A percentile compares a stretch with the other conserved stretches of the same genome.
Conservation (phyloP, 2,797 vertebrate species). For the Atherinosoma microstoma region DNA sequence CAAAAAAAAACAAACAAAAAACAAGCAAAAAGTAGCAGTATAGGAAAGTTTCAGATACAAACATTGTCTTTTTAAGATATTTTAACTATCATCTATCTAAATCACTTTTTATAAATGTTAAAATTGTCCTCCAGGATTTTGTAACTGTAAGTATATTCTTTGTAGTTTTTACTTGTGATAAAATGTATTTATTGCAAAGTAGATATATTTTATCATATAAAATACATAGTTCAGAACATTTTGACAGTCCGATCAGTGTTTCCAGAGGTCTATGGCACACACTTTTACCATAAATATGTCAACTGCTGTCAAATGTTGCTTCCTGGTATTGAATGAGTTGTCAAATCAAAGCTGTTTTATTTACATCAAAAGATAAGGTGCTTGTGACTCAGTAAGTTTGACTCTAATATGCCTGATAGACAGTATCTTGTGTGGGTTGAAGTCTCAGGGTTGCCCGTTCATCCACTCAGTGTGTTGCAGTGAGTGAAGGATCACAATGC, state of each 20-base stretch:
- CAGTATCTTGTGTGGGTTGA: slow-evolving; percentile 16
- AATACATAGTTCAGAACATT: not conserved
- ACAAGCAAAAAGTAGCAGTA: not conserved
- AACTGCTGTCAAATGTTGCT: slow-evolving; percentile 15
- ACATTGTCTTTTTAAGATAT: slow-evolving; percentile 21
- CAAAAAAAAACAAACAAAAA: slow-evolving; percentile 24
- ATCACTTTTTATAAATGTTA: not conserved
- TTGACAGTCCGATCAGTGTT: slow-evolving; percentile 2
- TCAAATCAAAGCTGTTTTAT: slow-evolving; percentile 15
- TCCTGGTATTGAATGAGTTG: slow-evolving; percentile 1
- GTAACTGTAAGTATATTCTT: not conserved
- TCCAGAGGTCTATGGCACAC: slow-evolving; percentile 9
- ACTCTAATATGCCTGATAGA: slow-evolving; percentile 24
- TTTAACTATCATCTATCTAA: not conserved
- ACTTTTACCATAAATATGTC: slow-evolving; percentile 15
- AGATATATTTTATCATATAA: slow-evolving; percentile 3
- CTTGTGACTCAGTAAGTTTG: slow-evolving; percentile 16
- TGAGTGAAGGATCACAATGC: slow-evolving; percentile 51
- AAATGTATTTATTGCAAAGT: slow-evolving; percentile 1
- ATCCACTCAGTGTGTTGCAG: slow-evolving; percentile 43
- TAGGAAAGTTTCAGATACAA: slow-evolving; percentile 3
- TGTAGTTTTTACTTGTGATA: not conserved
- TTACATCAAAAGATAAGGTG: slow-evolving; percentile 8
- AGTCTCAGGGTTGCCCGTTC: slow-evolving; percentile 26
- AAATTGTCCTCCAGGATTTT: not conserved